phyloP scores from a whole-genome alignment of 2,888 invertebrate genomes.

The Pristionchus fissidentatus region DNA sequence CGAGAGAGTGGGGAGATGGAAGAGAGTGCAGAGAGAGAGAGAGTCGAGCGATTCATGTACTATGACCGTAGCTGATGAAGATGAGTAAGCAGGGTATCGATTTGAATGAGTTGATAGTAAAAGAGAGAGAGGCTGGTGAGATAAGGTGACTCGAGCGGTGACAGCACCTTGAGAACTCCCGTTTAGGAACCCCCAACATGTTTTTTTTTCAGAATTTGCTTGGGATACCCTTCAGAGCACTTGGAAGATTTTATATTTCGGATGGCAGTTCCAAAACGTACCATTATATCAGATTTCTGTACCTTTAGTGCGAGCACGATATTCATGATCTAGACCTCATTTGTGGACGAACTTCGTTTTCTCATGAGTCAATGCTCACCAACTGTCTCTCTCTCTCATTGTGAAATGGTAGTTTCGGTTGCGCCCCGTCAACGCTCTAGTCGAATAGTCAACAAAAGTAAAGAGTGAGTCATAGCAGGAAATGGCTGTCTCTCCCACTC shows the following conservation, averaged over 20 bases:
- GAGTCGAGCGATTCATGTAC: too few relatives aligned
- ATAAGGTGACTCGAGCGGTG: too few relatives aligned
- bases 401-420: neutral
- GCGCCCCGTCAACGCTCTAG: neutral
- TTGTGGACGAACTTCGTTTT: neutral
- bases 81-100: neutral
- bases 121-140: neutral
- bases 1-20: neutral
- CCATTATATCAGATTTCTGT: too few relatives aligned
- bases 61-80: too few relatives aligned
- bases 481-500: neutral
- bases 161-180: too few relatives aligned
- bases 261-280: too few relatives aligned
- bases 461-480: neutral
- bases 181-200: too few relatives aligned
- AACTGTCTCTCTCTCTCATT: neutral
- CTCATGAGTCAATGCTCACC: neutral
- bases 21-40: neutral
- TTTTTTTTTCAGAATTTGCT: too few relatives aligned
- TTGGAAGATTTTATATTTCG: too few relatives aligned
- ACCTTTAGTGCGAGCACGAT: too few relatives aligned
- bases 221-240: too few relatives aligned
- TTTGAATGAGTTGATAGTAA: constrained; percentile 12
- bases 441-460: constrained; percentile 13
- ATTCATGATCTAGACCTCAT: neutral